Evolutionary conservation across 2,888 invertebrate species (phyloP).

Genomic region (Dolichopus griseipennis): DNA sequence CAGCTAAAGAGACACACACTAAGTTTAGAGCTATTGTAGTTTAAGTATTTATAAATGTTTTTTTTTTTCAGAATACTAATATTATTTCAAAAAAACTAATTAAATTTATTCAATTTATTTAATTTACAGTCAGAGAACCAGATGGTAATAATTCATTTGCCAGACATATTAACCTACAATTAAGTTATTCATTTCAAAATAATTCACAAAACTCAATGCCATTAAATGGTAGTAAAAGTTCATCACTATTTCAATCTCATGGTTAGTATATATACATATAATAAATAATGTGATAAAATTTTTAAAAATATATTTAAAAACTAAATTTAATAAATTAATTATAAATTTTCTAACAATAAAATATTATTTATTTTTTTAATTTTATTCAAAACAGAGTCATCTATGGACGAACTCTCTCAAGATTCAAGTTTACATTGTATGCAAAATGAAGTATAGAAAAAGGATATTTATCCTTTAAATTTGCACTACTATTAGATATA

Average conservation of each 20-base stretch:
- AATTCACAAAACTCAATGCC: conserved; percentile 50
- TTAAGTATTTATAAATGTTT: too few species aligned
- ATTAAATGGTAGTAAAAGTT: conserved; percentile 41
- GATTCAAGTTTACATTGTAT: conserved; percentile 80
- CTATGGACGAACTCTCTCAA: conserved; percentile 77
- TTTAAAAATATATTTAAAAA: neutral
- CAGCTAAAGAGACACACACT: too few species aligned
- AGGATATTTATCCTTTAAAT: too few species aligned
- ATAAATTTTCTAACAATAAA: neutral
- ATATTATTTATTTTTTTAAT: conserved; percentile 15
- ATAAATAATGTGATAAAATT: neutral
- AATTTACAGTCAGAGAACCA: conserved; percentile 56
- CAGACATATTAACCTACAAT: conserved; percentile 77
- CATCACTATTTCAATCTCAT: conserved; percentile 52
- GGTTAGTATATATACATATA: conserved; percentile 43
- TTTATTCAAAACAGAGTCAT: conserved; percentile 56
- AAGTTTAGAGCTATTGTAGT: too few species aligned
- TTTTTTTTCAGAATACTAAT: too few species aligned
- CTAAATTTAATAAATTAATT: neutral
- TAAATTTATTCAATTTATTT: conserved; percentile 19
- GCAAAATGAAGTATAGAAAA: conserved; percentile 64
- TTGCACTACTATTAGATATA: too few species aligned
- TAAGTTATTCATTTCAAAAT: conserved; percentile 82
- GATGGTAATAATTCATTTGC: conserved; percentile 65
- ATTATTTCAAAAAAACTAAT: too few species aligned